Conservation (phyloP, 2,113 vertebrate species). For the Phodopus roborovskii region DNA sequence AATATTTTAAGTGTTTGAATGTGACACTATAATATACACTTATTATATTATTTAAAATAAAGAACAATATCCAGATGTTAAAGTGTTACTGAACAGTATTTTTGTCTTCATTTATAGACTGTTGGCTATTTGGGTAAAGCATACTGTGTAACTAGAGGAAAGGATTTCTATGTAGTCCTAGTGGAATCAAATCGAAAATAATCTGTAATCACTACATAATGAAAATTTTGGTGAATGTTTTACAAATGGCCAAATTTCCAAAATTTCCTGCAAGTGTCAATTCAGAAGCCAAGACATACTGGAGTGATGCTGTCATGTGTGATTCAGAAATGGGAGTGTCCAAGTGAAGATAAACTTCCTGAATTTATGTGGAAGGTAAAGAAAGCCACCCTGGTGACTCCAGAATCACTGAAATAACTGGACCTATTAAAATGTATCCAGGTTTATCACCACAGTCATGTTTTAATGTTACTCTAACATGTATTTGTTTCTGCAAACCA, state of each 20-base stretch:
- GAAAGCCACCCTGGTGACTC: background rate
- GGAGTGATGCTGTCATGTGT: background rate
- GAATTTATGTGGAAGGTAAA: background rate
- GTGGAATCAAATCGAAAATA: background rate
- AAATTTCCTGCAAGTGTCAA: background rate
- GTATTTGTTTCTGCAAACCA: background rate
- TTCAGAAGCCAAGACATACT: background rate
- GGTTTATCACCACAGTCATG: background rate
- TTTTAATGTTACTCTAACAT: background rate
- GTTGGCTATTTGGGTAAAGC: background rate
- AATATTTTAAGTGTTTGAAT: background rate
- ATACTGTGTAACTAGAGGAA: background rate
- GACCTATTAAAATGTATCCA: background rate
- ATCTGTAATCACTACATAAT: background rate
- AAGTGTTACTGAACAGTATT: background rate
- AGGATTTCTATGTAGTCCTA: background rate
- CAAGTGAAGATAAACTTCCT: no score
- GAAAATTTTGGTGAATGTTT: background rate
- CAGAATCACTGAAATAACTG: background rate
- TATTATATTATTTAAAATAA: background rate
- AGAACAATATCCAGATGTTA: background rate
- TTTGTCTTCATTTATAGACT: no score
- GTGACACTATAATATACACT: background rate
- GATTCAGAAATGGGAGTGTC: background rate
- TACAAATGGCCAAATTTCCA: background rate